Conservation (phyloP, 1,140 invertebrate species). For the Rhyacophila brunnea region DNA sequence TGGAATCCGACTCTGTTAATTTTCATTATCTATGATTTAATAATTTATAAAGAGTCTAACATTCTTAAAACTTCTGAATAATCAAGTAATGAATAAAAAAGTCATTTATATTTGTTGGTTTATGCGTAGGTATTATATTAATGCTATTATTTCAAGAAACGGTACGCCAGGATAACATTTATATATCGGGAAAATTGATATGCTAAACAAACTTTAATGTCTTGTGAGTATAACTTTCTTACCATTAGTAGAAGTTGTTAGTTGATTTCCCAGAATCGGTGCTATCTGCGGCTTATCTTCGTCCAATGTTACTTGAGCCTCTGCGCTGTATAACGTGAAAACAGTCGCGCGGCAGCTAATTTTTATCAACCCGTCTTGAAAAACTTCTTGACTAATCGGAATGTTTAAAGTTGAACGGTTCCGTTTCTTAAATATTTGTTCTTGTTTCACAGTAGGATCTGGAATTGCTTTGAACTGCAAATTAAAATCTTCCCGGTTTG, state of each 20-base stretch:
- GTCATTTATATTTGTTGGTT: no score
- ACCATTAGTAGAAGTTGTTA: neutral
- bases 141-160: no score
- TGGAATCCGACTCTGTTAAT: no score
- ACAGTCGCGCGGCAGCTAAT: slow-evolving; percentile 14
- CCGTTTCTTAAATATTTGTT: slow-evolving; percentile 12
- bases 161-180: neutral
- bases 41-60: no score
- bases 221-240: slow-evolving; percentile 1
- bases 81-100: no score
- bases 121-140: no score
- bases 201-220: no score
- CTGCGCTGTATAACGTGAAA: slow-evolving; percentile 17
- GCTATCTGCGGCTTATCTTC: slow-evolving; percentile 25
- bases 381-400: slow-evolving; percentile 12
- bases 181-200: no score
- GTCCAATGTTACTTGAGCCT: slow-evolving; percentile 11
- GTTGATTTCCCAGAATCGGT: slow-evolving; percentile 17
- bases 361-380: slow-evolving; percentile 7
- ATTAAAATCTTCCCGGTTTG: neutral
- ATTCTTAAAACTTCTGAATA: no score
- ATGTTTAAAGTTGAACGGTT: slow-evolving; percentile 9
- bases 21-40: no score
- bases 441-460: neutral
- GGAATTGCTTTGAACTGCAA: neutral